Evolutionary conservation across 2,797 vertebrate species (phyloP).

Genomic region (Antrozous pallidus): DNA sequence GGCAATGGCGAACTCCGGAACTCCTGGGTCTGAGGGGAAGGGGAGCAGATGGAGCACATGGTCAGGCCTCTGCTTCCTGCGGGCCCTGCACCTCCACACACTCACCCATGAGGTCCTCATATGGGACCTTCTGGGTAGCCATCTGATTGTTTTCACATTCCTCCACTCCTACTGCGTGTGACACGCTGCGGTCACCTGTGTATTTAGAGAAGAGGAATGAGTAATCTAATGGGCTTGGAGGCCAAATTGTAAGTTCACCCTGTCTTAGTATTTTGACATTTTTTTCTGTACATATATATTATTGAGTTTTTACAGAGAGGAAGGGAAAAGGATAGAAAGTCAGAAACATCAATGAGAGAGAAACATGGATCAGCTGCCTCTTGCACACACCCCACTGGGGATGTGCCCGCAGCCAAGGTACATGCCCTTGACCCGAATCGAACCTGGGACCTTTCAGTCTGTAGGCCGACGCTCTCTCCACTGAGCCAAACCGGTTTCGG

Average conservation of each 20-base stretch:
- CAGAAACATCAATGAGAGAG: no score
- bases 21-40: not conserved
- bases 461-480: no score
- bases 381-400: no score
- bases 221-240: slow-evolving; percentile 21
- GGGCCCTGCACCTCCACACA: not conserved
- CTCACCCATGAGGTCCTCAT: not conserved
- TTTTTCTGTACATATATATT: no score
- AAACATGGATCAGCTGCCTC: no score
- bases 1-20: not conserved
- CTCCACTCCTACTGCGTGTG: not conserved
- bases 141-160: not conserved
- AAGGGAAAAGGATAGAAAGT: no score
- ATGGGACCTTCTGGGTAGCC: not conserved
- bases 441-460: no score
- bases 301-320: no score
- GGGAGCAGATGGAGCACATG: not conserved
- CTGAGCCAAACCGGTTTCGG: no score
- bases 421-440: no score
- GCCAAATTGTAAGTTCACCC: slow-evolving; percentile 22
- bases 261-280: slow-evolving; percentile 63
- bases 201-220: not conserved
- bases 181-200: slow-evolving; percentile 35
- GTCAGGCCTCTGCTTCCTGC: no score
- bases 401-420: no score